A percentile compares a stretch with the other conserved stretches of the same genome.
These are phyloP conservation scores for Furcula furcula DNA, from an alignment of 2,888 invertebrate genomes.

Conservation along the genomic window DNA sequence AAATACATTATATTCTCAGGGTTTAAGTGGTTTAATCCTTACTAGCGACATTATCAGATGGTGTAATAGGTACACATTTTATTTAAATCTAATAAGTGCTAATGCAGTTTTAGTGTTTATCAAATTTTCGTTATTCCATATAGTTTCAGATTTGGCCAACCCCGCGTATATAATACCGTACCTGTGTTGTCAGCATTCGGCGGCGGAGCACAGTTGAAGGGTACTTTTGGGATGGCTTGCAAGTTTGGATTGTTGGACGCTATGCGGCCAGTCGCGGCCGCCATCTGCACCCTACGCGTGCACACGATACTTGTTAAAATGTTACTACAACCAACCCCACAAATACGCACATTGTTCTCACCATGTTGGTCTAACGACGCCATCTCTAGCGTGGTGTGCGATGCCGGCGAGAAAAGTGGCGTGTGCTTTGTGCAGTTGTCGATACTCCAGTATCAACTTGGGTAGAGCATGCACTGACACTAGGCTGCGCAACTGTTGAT, in stretches of 20 bases:
- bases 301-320: too few relatives aligned
- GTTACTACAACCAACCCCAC: too few relatives aligned
- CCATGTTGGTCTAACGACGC: slow-evolving; percentile 66
- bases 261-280: slow-evolving; percentile 74
- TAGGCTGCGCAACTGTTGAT: slow-evolving; percentile 48
- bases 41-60: too few relatives aligned
- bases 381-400: slow-evolving; percentile 54
- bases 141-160: too few relatives aligned
- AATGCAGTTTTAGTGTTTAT: too few relatives aligned
- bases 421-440: slow-evolving; percentile 70
- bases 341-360: too few relatives aligned
- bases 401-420: slow-evolving; percentile 71
- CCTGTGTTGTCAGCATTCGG: slow-evolving; percentile 31
- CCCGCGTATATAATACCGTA: slow-evolving; percentile 11
- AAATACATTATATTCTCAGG: too few relatives aligned
- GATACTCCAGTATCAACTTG: slow-evolving; percentile 65
- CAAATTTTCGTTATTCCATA: too few relatives aligned
- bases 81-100: too few relatives aligned
- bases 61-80: too few relatives aligned
- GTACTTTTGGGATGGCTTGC: slow-evolving; percentile 73
- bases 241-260: slow-evolving; percentile 72
- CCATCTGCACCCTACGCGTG: slow-evolving; percentile 71
- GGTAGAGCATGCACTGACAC: slow-evolving; percentile 63
- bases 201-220: slow-evolving; percentile 48
- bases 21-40: too few relatives aligned